Base-by-base conservation (phyloP, 1,140 invertebrate species). In the Bombus turneri region DNA sequence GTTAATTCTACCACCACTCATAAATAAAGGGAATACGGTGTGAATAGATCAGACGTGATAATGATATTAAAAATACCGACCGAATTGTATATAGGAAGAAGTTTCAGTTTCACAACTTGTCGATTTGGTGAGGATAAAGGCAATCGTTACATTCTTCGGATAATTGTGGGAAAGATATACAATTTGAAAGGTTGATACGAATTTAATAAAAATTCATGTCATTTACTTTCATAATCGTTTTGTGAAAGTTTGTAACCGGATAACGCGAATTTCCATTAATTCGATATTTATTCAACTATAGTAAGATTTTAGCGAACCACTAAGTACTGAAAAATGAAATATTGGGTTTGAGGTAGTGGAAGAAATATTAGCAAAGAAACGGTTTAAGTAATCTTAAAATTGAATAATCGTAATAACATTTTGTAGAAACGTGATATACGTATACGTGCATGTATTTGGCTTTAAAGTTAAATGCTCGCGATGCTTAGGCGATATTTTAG, bases 21-120 rank as follows among this genome's bases (percentile, higher is more conserved):
- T 25, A 18, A 15, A 59, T 15, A 28, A 62, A 10, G 2, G 43
- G 22, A 75, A 57, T 10, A 13, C 31, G 34, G 6, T 37, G 13
- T 77, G 28, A 22, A 76, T 25, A 41, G 34, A 77, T 75, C 73
- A 75, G 5, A 62, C 75, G 75, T 77, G 75, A 39, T n/a, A 37
- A 18, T 9, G 25, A 39, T 77, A 8, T n/a, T 39, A 8, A 62
- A 74, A 74, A 15, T 15, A 4, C 13, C 25, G 5, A 2, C 10
- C 0, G 22, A 37, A 15, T 64, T 31, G n/a, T 64, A 66, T 31
- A 8, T 8, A 66, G 64, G 15, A 18, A 15, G 64, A 66, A 31
- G 15, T 31, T 31, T 31, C n/a, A n/a, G 62, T 15, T 62, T 62
- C 59, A 12, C 12, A 62, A 62, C 28, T n/a, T n/a, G 47, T 53